Evolutionary conservation across 2,888 invertebrate genomes (phyloP).

Genomic region (Aporophyla lueneburgensis): DNA sequence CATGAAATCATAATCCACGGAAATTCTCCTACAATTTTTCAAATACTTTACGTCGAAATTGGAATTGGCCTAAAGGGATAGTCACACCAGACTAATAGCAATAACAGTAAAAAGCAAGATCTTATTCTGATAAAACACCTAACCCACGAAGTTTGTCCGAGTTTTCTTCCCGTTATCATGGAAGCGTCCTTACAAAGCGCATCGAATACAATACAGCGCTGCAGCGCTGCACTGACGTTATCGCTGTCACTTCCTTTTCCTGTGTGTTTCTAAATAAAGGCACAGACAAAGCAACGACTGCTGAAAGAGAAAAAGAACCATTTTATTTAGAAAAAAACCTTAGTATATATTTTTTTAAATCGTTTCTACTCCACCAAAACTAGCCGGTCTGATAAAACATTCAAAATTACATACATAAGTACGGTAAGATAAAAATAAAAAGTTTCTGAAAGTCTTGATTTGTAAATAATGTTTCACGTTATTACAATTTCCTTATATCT

Average conservation of each 20-base stretch:
- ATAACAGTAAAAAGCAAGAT: background rate
- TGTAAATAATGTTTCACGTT: background rate
- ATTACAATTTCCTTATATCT: background rate
- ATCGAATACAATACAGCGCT: constrained; percentile 70
- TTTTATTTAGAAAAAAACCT: constrained; percentile 5
- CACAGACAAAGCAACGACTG: constrained; percentile 56
- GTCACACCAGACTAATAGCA: background rate
- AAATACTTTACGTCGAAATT: background rate
- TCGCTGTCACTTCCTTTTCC: constrained; percentile 73
- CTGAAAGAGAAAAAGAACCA: constrained; percentile 19
- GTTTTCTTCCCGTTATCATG: constrained; percentile 44
- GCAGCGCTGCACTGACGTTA: constrained; percentile 72
- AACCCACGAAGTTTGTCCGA: constrained; percentile 33
- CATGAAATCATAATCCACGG: background rate
- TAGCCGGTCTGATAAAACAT: background rate
- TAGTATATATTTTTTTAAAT: background rate
- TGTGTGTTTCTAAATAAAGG: constrained; percentile 69
- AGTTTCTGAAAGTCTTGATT: background rate
- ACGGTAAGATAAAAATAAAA: background rate
- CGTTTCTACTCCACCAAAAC: too few species aligned
- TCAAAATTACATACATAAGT: background rate
- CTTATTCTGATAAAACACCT: constrained; percentile 9
- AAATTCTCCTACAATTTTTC: background rate
- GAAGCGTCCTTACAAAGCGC: constrained; percentile 65
- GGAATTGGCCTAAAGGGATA: background rate